Percentiles rank a stretch among this genome's conserved stretches.
These are phyloP conservation scores for Orchesella cincta DNA, from an alignment of 1,140 invertebrate species.

Conservation along the genomic window DNA sequence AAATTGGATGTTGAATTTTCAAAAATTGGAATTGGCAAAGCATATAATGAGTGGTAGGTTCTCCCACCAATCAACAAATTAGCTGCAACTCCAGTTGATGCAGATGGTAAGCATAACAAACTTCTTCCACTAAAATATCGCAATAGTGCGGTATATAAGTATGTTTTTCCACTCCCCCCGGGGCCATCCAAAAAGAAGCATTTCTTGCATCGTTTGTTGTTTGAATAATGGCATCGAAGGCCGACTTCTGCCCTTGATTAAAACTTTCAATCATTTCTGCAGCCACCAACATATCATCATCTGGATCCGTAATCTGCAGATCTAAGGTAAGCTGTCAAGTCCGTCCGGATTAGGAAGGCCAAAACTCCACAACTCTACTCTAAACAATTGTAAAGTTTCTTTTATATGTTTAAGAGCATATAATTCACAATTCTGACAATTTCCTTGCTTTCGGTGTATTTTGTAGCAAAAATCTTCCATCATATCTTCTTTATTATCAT, in stretches of 20 bases:
- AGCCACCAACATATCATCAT: neutral
- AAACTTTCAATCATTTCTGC: neutral
- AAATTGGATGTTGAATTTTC: conserved; percentile 47
- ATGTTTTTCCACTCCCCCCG: conserved; percentile 52
- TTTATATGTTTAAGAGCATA: conserved; percentile 29
- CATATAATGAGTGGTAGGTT: conserved; percentile 61
- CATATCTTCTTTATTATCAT: conserved; percentile 54
- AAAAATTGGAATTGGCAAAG: conserved; percentile 52
- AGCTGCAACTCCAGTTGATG: conserved; percentile 53
- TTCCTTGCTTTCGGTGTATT: neutral
- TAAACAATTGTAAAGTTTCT: neutral
- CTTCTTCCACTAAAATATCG: conserved; percentile 23
- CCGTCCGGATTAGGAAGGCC: neutral
- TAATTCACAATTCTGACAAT: neutral
- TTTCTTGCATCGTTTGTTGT: neutral
- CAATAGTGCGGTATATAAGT: conserved; percentile 51
- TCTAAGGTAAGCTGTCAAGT: neutral
- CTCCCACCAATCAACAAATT: conserved; percentile 58
- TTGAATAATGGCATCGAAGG: neutral
- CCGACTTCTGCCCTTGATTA: neutral
- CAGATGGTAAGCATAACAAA: conserved; percentile 37
- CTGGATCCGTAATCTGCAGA: neutral
- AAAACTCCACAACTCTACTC: neutral
- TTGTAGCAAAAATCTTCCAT: conserved; percentile 51
- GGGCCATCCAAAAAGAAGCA: conserved; percentile 49